phyloP scores from a whole-genome alignment of 2,888 invertebrate species.

The Philhelius pedissequus region DNA sequence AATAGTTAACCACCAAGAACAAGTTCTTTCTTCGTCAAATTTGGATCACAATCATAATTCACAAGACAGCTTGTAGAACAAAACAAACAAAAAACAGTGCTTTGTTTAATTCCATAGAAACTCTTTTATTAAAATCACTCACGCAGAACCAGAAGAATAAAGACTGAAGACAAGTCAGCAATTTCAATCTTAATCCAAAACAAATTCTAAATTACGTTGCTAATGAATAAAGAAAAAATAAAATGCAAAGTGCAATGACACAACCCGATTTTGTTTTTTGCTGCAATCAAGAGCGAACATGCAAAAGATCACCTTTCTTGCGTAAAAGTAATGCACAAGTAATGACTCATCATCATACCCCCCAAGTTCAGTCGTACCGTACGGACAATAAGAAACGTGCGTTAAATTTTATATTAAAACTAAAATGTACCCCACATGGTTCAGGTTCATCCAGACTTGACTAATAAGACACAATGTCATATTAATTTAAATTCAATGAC shows the following conservation, averaged over 20 bases:
- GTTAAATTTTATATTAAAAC: background rate
- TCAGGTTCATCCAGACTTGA: conserved; percentile 21
- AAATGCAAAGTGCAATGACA: background rate
- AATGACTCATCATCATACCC: conserved; percentile 36
- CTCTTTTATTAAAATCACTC: background rate
- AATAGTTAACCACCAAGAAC: background rate
- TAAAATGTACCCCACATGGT: conserved; percentile 8
- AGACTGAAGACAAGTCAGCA: background rate
- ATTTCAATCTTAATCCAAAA: background rate
- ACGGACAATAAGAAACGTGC: background rate
- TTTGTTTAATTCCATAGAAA: background rate
- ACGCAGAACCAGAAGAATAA: conserved; percentile 16
- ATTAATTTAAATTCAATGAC: conserved; percentile 46
- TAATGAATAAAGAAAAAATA: background rate
- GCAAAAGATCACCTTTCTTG: conserved; percentile 2
- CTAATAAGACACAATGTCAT: conserved; percentile 42
- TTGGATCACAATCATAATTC: background rate
- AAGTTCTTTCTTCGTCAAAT: background rate
- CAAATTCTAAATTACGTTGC: background rate
- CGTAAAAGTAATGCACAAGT: background rate
- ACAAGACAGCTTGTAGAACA: background rate
- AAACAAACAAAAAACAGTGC: background rate
- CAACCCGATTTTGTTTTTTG: background rate
- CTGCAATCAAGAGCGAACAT: conserved; percentile 14
- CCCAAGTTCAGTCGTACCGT: conserved; percentile 10